phyloP scores from a whole-genome alignment of 2,113 vertebrate genomes.

The Sorex fumeus region DNA sequence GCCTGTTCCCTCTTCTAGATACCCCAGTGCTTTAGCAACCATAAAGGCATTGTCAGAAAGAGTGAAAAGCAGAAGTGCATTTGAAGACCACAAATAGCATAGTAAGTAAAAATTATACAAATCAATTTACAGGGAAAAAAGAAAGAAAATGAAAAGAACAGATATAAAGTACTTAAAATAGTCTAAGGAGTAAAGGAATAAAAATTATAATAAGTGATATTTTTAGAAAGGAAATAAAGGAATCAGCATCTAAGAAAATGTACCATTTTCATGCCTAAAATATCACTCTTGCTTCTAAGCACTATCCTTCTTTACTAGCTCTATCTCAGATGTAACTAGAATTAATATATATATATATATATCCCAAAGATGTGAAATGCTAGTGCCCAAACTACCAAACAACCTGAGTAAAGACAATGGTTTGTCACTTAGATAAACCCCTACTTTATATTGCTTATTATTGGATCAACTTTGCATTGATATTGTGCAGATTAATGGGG shows the following conservation, averaged over 20 bases:
- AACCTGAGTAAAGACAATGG: background rate
- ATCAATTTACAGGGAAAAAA: background rate
- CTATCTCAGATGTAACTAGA: background rate
- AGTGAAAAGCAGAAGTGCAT: background rate
- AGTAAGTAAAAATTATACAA: background rate
- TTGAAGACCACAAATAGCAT: background rate
- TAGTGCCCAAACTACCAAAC: background rate
- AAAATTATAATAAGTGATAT: conserved; percentile 8
- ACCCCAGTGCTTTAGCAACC: background rate
- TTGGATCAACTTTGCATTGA: background rate
- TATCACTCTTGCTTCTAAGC: background rate
- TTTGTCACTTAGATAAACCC: background rate
- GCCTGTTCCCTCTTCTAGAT: background rate
- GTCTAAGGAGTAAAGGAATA: conserved; percentile 2
- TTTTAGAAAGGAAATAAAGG: conserved; percentile 2
- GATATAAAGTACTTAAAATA: background rate
- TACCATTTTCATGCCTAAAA: background rate
- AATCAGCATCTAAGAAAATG: background rate
- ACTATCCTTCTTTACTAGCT: background rate
- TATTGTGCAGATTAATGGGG: background rate
- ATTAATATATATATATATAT: background rate
- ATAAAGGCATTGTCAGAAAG: background rate
- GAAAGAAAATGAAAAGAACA: background rate
- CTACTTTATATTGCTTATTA: background rate
- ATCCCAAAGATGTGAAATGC: background rate